Base-by-base conservation (phyloP, 2,888 invertebrate species). In the Melieria picta region DNA sequence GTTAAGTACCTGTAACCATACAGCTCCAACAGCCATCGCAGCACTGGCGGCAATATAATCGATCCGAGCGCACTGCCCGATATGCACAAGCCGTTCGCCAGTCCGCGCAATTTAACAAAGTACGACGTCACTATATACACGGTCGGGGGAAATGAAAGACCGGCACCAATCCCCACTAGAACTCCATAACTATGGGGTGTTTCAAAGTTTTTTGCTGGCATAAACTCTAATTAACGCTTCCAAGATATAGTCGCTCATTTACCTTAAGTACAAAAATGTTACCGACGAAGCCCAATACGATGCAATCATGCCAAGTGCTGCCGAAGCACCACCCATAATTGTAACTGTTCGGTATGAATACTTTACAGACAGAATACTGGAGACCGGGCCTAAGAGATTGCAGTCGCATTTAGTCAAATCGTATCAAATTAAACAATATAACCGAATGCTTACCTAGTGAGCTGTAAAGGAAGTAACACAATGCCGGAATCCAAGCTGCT, bases 91-190 rank as follows among this genome's bases (percentile, higher is more conserved):
- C 95, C 95, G 86, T 95, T 95, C 58, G 95, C 95, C 11, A 95
- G 88, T 0, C 95, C 95, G 60, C 95, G 89, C 9, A 92, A 87
- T 62, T 91, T 90, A 57, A 93, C 91, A 86, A 95, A 95, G 87
- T 95, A 95, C 72, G 94, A 94, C 65, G 94, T 94, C 77, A 95
- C 95, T 78, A 95, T 95, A 87, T 95, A 95, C 50, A 96, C 94
- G 0, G 95, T 95, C 4, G 95, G 95, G 1, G 95, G 95, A 87
- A 95, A 96, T 1, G 94, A 92, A 7, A 95, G 87, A 0, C 95
- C 95, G 1, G 95, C 95, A 7, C 95, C 95, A 55, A 91, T 91
- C 75, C 95, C 95, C 42, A 94, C 93, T 82, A 94, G 88, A 11
- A 93, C 90, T 65, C 95, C 95, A 87, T 94, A 95, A 87, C 94